A percentile compares a stretch with the other conserved stretches of the same genome.
Conservation (phyloP, 2,113 vertebrate species). For the Charina bottae region DNA sequence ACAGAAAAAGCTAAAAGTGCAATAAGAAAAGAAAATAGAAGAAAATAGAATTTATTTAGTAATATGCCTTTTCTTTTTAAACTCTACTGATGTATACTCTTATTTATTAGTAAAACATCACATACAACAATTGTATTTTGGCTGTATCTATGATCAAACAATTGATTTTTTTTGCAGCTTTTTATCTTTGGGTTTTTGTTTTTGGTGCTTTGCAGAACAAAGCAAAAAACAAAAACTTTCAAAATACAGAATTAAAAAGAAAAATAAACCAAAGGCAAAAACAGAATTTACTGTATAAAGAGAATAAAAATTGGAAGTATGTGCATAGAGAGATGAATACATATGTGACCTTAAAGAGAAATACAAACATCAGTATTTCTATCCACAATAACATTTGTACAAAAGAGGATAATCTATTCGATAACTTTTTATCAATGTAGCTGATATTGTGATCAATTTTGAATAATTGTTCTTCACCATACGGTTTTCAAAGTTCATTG, state of each 20-base stretch:
- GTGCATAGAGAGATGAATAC: neutral
- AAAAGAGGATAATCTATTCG: neutral
- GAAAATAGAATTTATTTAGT: too few relatives aligned
- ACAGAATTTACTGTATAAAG: neutral
- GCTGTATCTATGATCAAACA: neutral
- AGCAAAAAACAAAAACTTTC: neutral
- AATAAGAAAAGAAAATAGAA: too few relatives aligned
- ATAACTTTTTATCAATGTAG: neutral
- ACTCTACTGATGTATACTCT: neutral
- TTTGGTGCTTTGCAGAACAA: neutral
- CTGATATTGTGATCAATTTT: neutral
- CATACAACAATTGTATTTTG: neutral
- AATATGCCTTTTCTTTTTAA: too few relatives aligned
- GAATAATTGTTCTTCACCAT: neutral
- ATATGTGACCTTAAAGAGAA: neutral
- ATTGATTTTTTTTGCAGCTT: neutral
- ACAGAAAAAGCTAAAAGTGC: too few relatives aligned
- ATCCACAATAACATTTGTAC: neutral
- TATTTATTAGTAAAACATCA: neutral
- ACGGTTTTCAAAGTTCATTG: neutral
- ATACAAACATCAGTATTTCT: neutral
- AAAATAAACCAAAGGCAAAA: neutral
- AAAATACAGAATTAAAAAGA: neutral
- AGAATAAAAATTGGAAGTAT: neutral
- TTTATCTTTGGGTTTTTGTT: neutral